Evolutionary conservation across 2,113 vertebrate species (phyloP), one percentile per base, ranked within the genome.

Genomic region (Gasterosteus nipponicus): DNA sequence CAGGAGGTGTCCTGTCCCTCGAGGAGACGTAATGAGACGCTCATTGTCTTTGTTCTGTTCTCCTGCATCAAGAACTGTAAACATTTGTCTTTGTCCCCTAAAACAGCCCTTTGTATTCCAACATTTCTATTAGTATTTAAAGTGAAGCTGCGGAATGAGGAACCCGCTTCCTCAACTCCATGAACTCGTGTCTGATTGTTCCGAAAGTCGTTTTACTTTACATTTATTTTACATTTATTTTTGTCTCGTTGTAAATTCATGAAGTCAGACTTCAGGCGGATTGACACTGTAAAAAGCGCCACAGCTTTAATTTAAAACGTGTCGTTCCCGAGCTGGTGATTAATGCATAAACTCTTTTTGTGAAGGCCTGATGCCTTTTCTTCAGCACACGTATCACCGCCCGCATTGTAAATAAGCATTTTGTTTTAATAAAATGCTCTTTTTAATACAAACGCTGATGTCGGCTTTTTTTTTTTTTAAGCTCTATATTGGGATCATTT

Each of bases 401-500:
- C 44, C 80, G 77, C 78, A 66, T 77, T 94, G 93, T 94, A 93
- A 88, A 94, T 93, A 92, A 87, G 91, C 92, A 93, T 94, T 94
- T 94, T 93, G 87, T 94, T 94, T 82, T 85, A 93, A 91, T 94
- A 94, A 95, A 94, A 93, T 93, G 91, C 89, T 90, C 58, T 88
- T 93, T 94, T 93, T 87, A 72, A 87, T 73, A 84, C 15, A 63
- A 18, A 58, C 26, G 12, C 53, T 73, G 42, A 10, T 26, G 31
- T 69, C 68, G 19, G 5, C 59, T 61, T 35, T 38, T 53, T 39
- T 39, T 39, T 39, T 39, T 39, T 47, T 46, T 3, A 33, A 38
- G 5, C 38, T 72, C 11, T 62, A 58, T 10, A 54, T 42, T 29
- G 70, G 42, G n/a, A 70, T 64, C 14, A 3, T 58, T 41, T 58